Conservation (phyloP, 2,888 invertebrate species). For the Chrysolina oricalcia region DNA sequence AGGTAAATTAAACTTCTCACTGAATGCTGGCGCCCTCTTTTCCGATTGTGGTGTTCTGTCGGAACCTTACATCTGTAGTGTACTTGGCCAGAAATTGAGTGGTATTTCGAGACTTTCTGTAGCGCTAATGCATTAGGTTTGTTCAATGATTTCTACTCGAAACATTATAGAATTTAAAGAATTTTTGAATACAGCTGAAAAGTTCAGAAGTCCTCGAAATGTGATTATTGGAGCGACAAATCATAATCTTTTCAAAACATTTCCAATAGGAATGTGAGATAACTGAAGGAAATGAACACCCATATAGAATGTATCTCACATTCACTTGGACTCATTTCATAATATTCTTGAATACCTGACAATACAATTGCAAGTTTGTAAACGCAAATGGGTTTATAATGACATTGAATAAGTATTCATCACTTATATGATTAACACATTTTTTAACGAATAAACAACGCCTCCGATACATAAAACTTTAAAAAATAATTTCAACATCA, state of each 20-base stretch:
- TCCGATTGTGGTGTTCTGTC: conserved; percentile 36
- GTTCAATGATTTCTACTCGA: too few relatives aligned
- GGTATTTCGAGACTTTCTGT: conserved; percentile 7
- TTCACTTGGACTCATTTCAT: too few relatives aligned
- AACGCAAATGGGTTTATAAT: background rate
- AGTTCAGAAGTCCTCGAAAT: too few relatives aligned
- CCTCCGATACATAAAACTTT: conserved; percentile 1
- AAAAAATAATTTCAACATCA: conserved; percentile 34
- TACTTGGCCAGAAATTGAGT: conserved; percentile 7
- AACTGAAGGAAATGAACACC: too few relatives aligned
- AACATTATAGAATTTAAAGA: too few relatives aligned
- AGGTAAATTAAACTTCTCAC: conserved; percentile 27
- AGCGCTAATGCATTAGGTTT: conserved; percentile 5
- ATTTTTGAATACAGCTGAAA: too few relatives aligned
- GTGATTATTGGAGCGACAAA: too few relatives aligned
- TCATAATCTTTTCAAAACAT: too few relatives aligned
- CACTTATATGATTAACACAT: background rate
- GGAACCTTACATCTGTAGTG: conserved; percentile 44
- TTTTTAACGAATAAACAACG: background rate
- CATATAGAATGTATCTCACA: too few relatives aligned
- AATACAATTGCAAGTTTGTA: background rate
- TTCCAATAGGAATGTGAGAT: too few relatives aligned
- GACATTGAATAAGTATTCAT: background rate
- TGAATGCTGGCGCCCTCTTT: conserved; percentile 47
- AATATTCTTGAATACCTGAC: background rate